phyloP scores from a whole-genome alignment of 2,797 vertebrate genomes.

The Salmo trutta region DNA sequence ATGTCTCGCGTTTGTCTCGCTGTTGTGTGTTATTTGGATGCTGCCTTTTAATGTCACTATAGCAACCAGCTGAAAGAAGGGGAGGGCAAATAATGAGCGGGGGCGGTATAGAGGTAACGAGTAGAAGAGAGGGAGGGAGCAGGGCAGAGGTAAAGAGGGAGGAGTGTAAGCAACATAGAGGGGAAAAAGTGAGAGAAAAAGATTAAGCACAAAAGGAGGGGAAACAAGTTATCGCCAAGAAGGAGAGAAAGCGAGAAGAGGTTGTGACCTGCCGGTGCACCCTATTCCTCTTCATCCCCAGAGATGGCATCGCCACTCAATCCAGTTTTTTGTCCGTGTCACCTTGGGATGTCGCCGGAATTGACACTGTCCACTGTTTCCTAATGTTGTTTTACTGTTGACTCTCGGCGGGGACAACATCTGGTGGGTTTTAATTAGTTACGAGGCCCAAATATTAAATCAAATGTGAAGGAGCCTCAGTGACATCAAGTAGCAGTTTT shows the following conservation, averaged over 20 bases:
- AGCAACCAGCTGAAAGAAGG: neutral
- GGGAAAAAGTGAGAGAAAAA: neutral
- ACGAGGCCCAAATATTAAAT: constrained; percentile 41
- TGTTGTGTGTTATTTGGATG: neutral
- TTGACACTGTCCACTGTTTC: constrained; percentile 31
- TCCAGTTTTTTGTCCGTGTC: constrained; percentile 44
- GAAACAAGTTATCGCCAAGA: neutral
- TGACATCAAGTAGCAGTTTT: neutral
- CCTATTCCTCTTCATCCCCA: constrained; percentile 14
- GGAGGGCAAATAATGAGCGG: neutral
- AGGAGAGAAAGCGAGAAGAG: constrained; percentile 10
- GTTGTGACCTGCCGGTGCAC: constrained; percentile 30
- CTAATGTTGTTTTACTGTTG: constrained; percentile 31
- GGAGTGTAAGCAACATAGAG: neutral
- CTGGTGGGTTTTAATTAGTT: constrained; percentile 33
- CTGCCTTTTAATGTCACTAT: constrained; percentile 10
- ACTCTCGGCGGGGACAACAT: constrained; percentile 29
- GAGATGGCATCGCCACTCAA: constrained; percentile 17
- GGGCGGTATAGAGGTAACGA: neutral
- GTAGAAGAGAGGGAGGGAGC: too few species aligned
- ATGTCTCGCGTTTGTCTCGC: neutral
- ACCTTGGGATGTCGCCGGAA: constrained; percentile 61
- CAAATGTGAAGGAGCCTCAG: constrained; percentile 16
- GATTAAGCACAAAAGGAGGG: neutral
- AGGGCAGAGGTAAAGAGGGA: neutral